These are phyloP conservation scores for Apteryx mantelli DNA, from an alignment of 2,113 vertebrate species.

Conservation along the genomic window DNA sequence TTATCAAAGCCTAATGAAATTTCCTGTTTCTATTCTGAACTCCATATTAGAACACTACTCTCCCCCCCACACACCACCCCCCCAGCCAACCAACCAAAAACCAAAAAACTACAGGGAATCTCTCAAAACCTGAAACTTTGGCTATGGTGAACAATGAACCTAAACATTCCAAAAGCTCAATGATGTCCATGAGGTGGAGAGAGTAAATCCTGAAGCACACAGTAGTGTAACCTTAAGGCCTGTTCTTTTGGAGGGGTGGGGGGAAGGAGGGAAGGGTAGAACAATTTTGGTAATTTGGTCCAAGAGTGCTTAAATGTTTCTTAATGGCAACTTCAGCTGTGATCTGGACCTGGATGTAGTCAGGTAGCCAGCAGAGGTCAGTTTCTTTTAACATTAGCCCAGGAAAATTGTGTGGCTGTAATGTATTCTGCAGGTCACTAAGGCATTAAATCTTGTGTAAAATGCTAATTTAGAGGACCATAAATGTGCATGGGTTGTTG, in stretches of 20 bases:
- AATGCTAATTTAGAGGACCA: not conserved
- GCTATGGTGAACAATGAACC: not conserved
- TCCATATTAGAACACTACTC: not conserved
- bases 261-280: not conserved
- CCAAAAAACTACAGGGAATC: not conserved
- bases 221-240: not conserved
- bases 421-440: not conserved
- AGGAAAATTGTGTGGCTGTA: fast-evolving
- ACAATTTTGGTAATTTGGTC: not conserved
- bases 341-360: not conserved
- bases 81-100: not conserved
- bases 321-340: not conserved
- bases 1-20: not conserved
- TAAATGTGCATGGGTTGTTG: not conserved
- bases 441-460: not conserved
- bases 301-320: not conserved
- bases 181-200: not conserved
- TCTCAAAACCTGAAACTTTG: not conserved
- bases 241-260: not conserved
- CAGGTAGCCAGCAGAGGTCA: not conserved
- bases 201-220: not conserved
- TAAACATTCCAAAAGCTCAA: not conserved
- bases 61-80: no score
- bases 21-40: not conserved
- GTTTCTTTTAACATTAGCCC: not conserved